Base-by-base conservation (phyloP, 2,113 vertebrate species). In the Hipposideros armiger region DNA sequence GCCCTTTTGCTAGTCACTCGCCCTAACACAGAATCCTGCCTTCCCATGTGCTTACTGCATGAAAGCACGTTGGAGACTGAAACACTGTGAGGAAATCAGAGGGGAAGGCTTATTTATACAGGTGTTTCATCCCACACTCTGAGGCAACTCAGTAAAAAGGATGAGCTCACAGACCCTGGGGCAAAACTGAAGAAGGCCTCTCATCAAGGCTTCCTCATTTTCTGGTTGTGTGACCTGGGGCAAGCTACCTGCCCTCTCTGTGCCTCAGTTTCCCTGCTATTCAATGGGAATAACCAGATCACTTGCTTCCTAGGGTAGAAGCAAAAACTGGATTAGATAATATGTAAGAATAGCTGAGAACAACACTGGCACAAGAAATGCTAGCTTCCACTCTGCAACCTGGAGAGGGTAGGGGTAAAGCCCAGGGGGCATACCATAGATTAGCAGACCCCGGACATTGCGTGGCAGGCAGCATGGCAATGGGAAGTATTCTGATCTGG, bases 21-120 rank as follows among this genome's bases (percentile, higher is more conserved):
- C 7, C 32, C 91, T 2, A 3, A 9, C 54, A 14, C 26, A 4
- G 47, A 32, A 20, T 6, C 10, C 10, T 3, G 1, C 36, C 76
- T 36, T 56, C 52, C 42, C 7, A 0, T 0, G 3, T 32, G 30
- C 89, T n/a, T 1, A 5, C 40, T 15, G 0, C 0, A 6, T 1
- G 5, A 10, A 30, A 14, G 32, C 1, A 6, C 58, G 24, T 4
- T 22, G 67, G 77, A 67, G 70, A 36, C 72, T 24, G 58, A 45
- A 36, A 3, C 5, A 0, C 28, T 0, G 5, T 2, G 22, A 28
- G 60, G 8, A 84, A 32, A 17, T 0, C 1, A 1, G 69, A 56
- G 40, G 2, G 36, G 5, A 32, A 32, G 45, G 15, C 42, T 64
- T 40, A 3, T 80, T 40, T 56, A 20, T 11, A 32, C 56, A 47